These are phyloP conservation scores for Lepidotrigona ventralis DNA, from an alignment of 1,140 invertebrate genomes.

Conservation along the genomic window DNA sequence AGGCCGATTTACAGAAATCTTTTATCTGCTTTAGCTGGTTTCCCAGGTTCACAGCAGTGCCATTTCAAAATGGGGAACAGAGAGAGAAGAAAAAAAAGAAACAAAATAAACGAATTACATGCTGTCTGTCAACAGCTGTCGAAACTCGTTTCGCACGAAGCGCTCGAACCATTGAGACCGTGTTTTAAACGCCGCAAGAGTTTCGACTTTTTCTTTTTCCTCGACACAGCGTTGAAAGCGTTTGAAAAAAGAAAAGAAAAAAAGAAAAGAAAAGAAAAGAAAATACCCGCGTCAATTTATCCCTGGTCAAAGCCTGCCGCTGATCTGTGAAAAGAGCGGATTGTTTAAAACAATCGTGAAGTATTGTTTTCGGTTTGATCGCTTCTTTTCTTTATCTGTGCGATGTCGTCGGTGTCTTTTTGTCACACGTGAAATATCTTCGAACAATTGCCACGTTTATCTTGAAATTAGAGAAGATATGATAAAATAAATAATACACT, in stretches of 20 bases:
- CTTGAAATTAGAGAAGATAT: no score
- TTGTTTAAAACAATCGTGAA: neutral
- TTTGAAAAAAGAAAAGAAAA: no score
- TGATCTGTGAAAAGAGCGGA: neutral
- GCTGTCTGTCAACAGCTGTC: neutral
- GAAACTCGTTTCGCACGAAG: neutral
- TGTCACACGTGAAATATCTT: no score
- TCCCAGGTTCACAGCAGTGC: no score
- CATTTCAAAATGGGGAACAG: no score
- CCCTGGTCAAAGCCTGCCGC: neutral
- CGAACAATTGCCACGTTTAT: no score
- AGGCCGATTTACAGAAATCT: no score
- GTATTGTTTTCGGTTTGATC: neutral
- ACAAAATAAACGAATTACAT: neutral
- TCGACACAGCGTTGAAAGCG: neutral
- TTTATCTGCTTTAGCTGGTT: no score
- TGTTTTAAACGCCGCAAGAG: neutral
- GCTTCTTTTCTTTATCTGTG: neutral
- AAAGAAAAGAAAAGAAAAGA: no score
- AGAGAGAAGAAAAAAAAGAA: accelerated
- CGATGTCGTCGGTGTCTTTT: neutral
- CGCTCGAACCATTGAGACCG: neutral
- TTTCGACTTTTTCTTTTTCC: neutral
- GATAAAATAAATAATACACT: no score
- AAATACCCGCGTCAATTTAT: neutral